phyloP scores from a whole-genome alignment of 2,797 vertebrate genomes.

The Triplophysa yarkandensis region DNA sequence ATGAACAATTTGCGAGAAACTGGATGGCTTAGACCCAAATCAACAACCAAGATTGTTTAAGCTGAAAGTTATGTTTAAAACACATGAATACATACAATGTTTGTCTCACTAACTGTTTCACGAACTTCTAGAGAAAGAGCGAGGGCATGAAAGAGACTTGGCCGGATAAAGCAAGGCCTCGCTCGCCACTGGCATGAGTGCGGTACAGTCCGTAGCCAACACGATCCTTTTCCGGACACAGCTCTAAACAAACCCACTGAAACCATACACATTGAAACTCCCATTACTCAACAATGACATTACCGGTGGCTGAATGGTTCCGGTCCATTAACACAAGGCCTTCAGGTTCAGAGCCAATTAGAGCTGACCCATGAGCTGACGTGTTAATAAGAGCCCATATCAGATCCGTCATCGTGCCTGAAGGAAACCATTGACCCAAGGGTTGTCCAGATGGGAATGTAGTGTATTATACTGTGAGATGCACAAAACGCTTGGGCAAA shows the following conservation, averaged over 20 bases:
- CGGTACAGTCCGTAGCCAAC: slow-evolving; percentile 32
- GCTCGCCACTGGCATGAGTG: slow-evolving; percentile 46
- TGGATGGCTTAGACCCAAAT: too few relatives aligned
- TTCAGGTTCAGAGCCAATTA: slow-evolving; percentile 24
- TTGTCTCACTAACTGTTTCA: neutral
- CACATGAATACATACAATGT: too few relatives aligned
- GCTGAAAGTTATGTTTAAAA: too few relatives aligned
- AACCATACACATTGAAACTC: slow-evolving; percentile 21
- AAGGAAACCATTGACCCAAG: neutral
- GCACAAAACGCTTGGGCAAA: neutral
- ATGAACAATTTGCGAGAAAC: too few relatives aligned
- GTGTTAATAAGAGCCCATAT: slow-evolving; percentile 2
- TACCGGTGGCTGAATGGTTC: neutral
- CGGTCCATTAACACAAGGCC: slow-evolving; percentile 25
- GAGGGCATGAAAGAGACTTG: slow-evolving; percentile 1
- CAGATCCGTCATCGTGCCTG: slow-evolving; percentile 8
- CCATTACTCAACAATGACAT: slow-evolving; percentile 28
- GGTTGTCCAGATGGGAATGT: neutral
- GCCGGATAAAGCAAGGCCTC: slow-evolving; percentile 48
- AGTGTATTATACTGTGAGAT: neutral
- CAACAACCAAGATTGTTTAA: too few relatives aligned
- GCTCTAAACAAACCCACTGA: slow-evolving; percentile 15
- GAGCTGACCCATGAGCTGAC: neutral
- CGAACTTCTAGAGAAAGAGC: slow-evolving; percentile 8
- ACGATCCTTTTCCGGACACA: slow-evolving; percentile 18